Evolutionary conservation across 2,888 invertebrate genomes (phyloP).

Genomic region (Coenonympha glycerion): DNA sequence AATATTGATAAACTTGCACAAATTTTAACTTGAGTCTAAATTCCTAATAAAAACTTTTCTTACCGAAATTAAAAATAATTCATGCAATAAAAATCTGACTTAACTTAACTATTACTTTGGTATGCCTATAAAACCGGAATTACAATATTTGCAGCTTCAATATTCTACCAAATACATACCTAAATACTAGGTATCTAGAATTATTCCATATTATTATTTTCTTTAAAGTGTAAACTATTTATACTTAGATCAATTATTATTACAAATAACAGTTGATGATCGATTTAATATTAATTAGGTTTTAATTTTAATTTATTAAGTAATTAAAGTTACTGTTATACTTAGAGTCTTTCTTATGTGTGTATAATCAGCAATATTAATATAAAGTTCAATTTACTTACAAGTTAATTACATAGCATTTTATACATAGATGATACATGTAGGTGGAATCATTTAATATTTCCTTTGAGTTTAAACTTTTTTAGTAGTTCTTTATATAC

Average conservation of each 20-base stretch:
- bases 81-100: no score
- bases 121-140: no score
- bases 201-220: background rate
- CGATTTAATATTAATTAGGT: slow-evolving; percentile 4
- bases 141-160: background rate
- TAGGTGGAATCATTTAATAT: background rate
- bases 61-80: no score
- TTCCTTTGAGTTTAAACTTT: no score
- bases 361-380: slow-evolving; percentile 4
- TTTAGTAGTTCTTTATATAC: background rate
- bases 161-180: background rate
- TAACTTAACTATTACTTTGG: no score
- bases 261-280: background rate
- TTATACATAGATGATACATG: no score
- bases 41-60: no score
- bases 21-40: no score
- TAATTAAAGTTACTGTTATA: slow-evolving; percentile 3
- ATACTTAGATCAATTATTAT: slow-evolving; percentile 9
- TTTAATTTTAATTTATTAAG: slow-evolving; percentile 1
- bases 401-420: no score
- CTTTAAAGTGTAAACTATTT: background rate
- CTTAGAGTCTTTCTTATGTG: background rate
- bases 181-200: no score
- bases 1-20: no score
- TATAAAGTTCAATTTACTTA: background rate